Conservation (phyloP, 2,888 invertebrate species). For the Zonitis immaculata region DNA sequence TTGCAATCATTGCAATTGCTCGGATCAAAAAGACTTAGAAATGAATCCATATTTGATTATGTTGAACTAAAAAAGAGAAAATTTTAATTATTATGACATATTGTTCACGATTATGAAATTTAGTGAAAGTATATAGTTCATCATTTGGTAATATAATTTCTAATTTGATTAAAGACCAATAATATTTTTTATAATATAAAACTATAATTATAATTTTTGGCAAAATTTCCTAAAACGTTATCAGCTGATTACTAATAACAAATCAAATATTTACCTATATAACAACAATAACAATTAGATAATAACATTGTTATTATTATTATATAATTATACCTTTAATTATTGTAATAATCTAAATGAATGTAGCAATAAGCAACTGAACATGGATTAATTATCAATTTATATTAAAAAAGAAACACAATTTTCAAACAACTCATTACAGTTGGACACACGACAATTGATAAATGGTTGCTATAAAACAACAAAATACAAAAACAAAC, state of each 20-base stretch:
- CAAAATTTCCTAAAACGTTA: not conserved
- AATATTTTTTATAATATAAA: not conserved
- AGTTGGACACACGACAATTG: too few species aligned
- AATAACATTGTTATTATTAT: too few species aligned
- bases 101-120: constrained; percentile 27
- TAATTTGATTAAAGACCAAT: not conserved
- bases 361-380: too few species aligned
- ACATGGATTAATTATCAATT: too few species aligned
- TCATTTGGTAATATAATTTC: constrained; percentile 8
- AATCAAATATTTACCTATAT: too few species aligned
- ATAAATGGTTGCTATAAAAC: too few species aligned
- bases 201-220: not conserved
- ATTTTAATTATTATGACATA: constrained; percentile 16
- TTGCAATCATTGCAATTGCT: constrained; percentile 50
- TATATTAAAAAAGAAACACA: too few species aligned
- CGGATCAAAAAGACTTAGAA: constrained; percentile 77
- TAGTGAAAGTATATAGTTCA: constrained; percentile 25
- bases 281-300: too few species aligned
- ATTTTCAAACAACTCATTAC: too few species aligned
- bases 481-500: too few species aligned
- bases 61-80: not conserved
- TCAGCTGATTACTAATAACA: constrained; percentile 1
- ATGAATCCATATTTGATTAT: constrained; percentile 65
- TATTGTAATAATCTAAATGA: too few species aligned
- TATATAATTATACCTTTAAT: too few species aligned